Conservation (phyloP, 2,113 vertebrate species). For the Mola mola region DNA sequence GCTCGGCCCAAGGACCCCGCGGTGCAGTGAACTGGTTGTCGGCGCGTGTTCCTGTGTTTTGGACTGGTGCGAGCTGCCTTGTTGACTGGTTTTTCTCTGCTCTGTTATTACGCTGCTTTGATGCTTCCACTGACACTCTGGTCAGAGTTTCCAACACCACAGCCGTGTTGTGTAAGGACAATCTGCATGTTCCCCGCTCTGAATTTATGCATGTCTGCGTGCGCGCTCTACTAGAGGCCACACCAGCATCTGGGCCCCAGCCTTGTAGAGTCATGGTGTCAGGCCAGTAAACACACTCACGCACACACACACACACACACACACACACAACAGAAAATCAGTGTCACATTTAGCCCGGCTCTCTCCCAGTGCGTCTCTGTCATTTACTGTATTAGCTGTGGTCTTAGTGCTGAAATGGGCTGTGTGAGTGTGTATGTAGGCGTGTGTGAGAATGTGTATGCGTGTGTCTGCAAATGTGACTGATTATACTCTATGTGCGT, state of each 20-base stretch:
- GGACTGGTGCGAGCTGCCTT: slow-evolving; percentile 63
- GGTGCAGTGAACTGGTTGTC: neutral
- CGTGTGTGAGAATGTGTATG: slow-evolving; percentile 23
- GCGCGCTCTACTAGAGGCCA: slow-evolving; percentile 37
- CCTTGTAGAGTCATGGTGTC: slow-evolving; percentile 54
- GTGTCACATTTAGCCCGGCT: slow-evolving; percentile 70
- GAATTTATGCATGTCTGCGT: slow-evolving; percentile 21
- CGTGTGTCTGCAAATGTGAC: slow-evolving; percentile 47
- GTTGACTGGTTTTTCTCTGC: slow-evolving; percentile 74
- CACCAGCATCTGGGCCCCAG: slow-evolving; percentile 69
- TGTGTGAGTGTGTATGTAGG: slow-evolving; percentile 44
- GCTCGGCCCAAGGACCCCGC: slow-evolving; percentile 7
- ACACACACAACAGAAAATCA: slow-evolving; percentile 63
- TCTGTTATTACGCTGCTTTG: slow-evolving; percentile 74
- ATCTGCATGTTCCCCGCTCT: slow-evolving; percentile 10
- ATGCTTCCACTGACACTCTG: slow-evolving; percentile 72
- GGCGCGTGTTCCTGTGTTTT: slow-evolving; percentile 43
- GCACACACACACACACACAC: slow-evolving; percentile 17
- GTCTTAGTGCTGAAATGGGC: slow-evolving; percentile 75
- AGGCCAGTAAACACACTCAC: slow-evolving; percentile 51
- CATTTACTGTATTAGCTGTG: slow-evolving; percentile 79
- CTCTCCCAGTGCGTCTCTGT: slow-evolving; percentile 66
- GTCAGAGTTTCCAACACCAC: slow-evolving; percentile 71
- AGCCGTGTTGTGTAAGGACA: slow-evolving; percentile 70
- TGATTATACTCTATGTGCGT: slow-evolving; percentile 58